These are phyloP conservation scores for Anaspis maculata DNA, from an alignment of 2,888 invertebrate species.

Conservation along the genomic window DNA sequence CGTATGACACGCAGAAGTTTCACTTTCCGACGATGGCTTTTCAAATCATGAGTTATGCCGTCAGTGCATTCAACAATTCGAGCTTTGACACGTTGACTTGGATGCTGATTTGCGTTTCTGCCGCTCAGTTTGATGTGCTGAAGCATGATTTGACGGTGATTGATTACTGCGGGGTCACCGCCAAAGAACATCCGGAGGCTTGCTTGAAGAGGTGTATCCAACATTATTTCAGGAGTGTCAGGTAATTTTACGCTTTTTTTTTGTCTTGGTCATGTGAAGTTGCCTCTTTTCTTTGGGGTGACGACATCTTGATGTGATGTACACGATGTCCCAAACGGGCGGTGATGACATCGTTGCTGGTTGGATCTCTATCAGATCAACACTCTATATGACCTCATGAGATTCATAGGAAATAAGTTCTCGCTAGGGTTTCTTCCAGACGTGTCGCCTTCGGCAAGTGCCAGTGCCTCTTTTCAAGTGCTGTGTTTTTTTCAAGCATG, in stretches of 20 bases:
- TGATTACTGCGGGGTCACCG: background rate
- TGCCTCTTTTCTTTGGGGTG: too few species aligned
- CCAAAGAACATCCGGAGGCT: background rate
- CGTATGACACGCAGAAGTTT: constrained; percentile 5
- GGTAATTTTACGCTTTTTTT: constrained; percentile 1
- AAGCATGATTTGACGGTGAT: constrained; percentile 4
- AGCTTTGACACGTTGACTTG: constrained; percentile 7
- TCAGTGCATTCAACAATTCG: constrained; percentile 7
- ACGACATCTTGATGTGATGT: too few species aligned
- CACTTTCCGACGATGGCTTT: constrained; percentile 3
- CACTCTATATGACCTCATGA: too few species aligned
- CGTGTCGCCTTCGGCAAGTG: too few species aligned
- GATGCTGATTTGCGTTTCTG: constrained; percentile 4
- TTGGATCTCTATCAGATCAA: too few species aligned
- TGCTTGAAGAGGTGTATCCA: constrained; percentile 2
- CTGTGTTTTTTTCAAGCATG: too few species aligned
- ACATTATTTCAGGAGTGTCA: constrained; percentile 4
- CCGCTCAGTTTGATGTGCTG: constrained; percentile 4
- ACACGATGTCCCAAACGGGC: too few species aligned
- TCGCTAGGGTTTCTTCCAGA: too few species aligned
- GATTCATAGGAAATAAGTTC: too few species aligned
- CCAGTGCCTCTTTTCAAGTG: too few species aligned
- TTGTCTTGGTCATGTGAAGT: too few species aligned
- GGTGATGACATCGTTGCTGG: too few species aligned
- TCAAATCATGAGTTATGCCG: constrained; percentile 4